Evolutionary conservation across 92 coral and sea anemone genomes (phyloP).

Genomic region (Plumapathes pennacea): DNA sequence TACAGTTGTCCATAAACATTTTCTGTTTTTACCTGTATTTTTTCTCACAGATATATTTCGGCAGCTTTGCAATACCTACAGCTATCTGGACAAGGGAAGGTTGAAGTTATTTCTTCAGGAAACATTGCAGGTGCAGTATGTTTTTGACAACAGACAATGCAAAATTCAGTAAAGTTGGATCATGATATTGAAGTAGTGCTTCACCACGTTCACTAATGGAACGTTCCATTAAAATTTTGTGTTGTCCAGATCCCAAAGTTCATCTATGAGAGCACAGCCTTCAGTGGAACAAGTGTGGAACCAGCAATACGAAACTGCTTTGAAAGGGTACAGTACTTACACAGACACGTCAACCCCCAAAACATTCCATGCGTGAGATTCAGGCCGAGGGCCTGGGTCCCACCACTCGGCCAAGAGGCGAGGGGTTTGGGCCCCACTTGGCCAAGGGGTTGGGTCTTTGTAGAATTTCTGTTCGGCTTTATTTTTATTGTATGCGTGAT

Average conservation of each 20-base stretch:
- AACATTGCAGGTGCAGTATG: conserved; percentile 66
- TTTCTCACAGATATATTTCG: conserved; percentile 66
- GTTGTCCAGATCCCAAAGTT: conserved; percentile 78
- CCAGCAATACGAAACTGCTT: conserved; percentile 94
- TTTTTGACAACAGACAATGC: too few species aligned
- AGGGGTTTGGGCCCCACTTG: too few species aligned
- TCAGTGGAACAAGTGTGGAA: conserved; percentile 93
- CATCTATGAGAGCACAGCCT: conserved; percentile 78
- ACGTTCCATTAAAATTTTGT: too few species aligned
- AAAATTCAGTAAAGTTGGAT: too few species aligned
- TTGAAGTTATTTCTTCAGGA: conserved; percentile 76
- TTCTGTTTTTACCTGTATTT: background rate
- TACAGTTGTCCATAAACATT: background rate
- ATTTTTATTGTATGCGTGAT: too few species aligned
- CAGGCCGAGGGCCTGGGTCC: too few species aligned
- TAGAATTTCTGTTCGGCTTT: too few species aligned
- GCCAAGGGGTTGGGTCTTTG: too few species aligned
- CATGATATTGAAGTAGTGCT: too few species aligned
- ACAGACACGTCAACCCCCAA: background rate
- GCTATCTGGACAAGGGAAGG: conserved; percentile 73
- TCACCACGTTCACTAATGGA: too few species aligned
- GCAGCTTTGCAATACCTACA: conserved; percentile 77
- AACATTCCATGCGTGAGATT: background rate
- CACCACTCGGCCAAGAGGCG: too few species aligned
- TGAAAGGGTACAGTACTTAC: conserved; percentile 67